Evolutionary conservation across 2,113 vertebrate genomes (phyloP), one percentile per base, ranked within the genome.

Genomic region (Eretmochelys imbricata): DNA sequence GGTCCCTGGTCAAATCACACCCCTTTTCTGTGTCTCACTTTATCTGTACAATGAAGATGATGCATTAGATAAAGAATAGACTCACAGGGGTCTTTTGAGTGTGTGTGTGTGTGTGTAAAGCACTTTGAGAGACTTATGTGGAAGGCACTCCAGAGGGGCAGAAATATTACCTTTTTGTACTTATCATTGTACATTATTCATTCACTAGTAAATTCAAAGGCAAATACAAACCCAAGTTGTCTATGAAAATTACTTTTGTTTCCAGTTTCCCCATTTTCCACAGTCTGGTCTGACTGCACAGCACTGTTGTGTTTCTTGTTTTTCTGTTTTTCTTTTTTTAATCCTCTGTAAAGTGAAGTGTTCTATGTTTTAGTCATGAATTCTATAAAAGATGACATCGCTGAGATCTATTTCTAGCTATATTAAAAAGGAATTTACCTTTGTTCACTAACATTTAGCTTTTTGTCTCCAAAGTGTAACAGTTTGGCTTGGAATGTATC

Each of bases 251-350:
- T 14, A 53, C 51, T 19, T 83, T 87, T 91, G 49, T 17, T 84
- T 48, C 54, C 27, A 1, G 31, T 19, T 11, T 10, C 53, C 88
- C 7, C 1, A 0, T 48, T 87, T 69, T 50, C 57, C 35, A 19
- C 38, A 29, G 86, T 11, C 1, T 4, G 38, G 46, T 82, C 84
- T 38, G 42, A 22, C 75, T 82, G 9, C 42, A 35, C 24, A 10
- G 78, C 31, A 38, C 9, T 82, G 9, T 54, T 46, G 1, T 11
- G 79, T 14, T 4, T 3, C 54, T 76, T 82, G 20, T 78, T 84
- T 35, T 59, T 29, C 50, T 55, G 50, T 25, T 35, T 20, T 1
- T 16, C 2, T n/a, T 81, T 59, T n/a, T 12, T 49, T 42, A 89
- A 57, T 48, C 49, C 49, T 3, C 22, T 16, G 22, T 69, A 27